A percentile compares a stretch with the other conserved stretches of the same genome.
These are phyloP conservation scores for Saxidomus purpurata DNA, from an alignment of 1,140 invertebrate species.

Conservation along the genomic window DNA sequence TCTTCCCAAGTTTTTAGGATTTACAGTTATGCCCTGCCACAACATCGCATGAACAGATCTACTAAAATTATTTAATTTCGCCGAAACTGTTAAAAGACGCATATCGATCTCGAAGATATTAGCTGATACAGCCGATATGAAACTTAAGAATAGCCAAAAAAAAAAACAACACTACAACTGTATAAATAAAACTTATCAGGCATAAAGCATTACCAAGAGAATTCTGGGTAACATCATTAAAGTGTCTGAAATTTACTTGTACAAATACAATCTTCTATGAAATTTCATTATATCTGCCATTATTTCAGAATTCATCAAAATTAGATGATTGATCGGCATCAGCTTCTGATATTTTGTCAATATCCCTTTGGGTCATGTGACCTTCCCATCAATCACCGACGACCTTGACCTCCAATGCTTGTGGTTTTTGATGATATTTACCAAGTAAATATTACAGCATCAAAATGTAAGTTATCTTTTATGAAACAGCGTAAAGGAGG, in stretches of 20 bases:
- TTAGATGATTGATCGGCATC: neutral
- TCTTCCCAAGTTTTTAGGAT: too few species aligned
- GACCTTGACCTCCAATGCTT: constrained; percentile 28
- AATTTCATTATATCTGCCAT: constrained; percentile 33
- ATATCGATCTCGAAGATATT: neutral
- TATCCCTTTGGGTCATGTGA: constrained; percentile 34
- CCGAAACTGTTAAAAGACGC: neutral
- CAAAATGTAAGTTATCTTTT: constrained; percentile 26
- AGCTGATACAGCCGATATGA: neutral
- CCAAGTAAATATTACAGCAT: constrained; percentile 9
- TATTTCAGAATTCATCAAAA: constrained; percentile 56
- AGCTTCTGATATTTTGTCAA: constrained; percentile 41
- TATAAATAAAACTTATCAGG: neutral
- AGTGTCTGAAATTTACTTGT: constrained; percentile 5
- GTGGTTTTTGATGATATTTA: constrained; percentile 31
- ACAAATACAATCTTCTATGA: constrained; percentile 29
- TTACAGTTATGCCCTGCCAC: neutral
- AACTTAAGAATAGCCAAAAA: neutral
- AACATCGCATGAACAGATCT: neutral
- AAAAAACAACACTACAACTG: neutral
- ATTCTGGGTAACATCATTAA: neutral
- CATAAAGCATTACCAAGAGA: neutral
- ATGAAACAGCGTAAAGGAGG: too few species aligned
- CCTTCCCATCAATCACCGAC: constrained; percentile 34
- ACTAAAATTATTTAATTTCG: neutral